Evolutionary conservation across 1,140 invertebrate species (phyloP), one percentile per base, ranked within the genome.

Genomic region (Drosophila fuyamai): DNA sequence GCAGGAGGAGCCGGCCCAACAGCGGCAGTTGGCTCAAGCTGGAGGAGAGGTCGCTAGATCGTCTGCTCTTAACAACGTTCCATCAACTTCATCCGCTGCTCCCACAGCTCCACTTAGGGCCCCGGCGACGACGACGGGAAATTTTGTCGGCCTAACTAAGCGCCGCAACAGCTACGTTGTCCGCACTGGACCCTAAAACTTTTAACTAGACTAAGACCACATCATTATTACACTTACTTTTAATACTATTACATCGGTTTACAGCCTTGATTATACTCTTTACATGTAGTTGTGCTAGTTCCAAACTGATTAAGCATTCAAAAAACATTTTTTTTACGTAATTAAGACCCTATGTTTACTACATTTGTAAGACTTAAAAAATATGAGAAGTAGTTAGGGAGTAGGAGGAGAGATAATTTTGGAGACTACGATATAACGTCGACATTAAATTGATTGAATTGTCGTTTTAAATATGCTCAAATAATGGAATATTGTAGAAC

Each of bases 91-190:
- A 14, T 27, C 18, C 2, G 12, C 16, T 16, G 2, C 35, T 32
- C 9, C 4, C 6, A 13, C 3, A 12, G 4, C 13, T 6, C 6
- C 16, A 23, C 0, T 23, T 23, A 23, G 23, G 3, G 23, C 23
- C 23, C 23, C 23, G 23, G 23, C 23, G 3, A 23, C 23, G 4
- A 23, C 23, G 23, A 23, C 23, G 23, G 23, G 3, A 3, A 23
- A 23, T 4, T 23, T 23, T 23, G 3, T 23, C 23, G 23, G 79
- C n/a, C 59, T 73, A 2, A 0, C 5, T 0, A 83, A 79, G 51
- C 63, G 80, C n/a, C 75, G 75, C 16, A 68, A 47, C 18, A 82
- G 60, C 8, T 58, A 48, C 16, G 44, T 68, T 13, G 58, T 74
- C 5, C 43, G 16, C 2, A 36, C 56, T 0, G 60, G 56, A 40